Percentiles rank a stretch among this genome's conserved stretches.
These are phyloP conservation scores for Apistogramma diplotaenia DNA, from an alignment of 2,113 vertebrate species.

Conservation along the genomic window DNA sequence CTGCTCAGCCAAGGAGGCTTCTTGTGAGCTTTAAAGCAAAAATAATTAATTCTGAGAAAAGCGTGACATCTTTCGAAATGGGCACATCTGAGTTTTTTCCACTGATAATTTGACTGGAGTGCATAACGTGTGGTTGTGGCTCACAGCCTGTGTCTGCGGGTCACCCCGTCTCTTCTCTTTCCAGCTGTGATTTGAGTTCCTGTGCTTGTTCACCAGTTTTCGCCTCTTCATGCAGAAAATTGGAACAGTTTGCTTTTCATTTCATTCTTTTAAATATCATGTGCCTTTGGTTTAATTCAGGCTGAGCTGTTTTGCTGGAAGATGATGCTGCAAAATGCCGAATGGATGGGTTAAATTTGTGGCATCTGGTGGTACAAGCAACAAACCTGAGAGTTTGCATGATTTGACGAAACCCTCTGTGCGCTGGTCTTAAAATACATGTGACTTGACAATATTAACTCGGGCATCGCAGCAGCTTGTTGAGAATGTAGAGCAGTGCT, in stretches of 20 bases:
- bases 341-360: background rate
- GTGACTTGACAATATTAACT: background rate
- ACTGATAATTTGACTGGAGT: background rate
- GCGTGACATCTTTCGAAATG: background rate
- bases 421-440: background rate
- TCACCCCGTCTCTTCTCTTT: background rate
- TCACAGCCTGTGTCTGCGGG: background rate
- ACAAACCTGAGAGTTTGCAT: background rate
- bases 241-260: background rate
- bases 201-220: constrained; percentile 13
- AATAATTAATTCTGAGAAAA: constrained; percentile 7
- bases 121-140: background rate
- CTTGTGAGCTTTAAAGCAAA: constrained; percentile 5
- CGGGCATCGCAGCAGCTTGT: background rate
- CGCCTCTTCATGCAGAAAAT: background rate
- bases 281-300: background rate
- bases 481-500: background rate
- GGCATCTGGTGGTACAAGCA: background rate
- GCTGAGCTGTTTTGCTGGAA: background rate
- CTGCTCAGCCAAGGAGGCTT: background rate
- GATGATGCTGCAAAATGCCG: background rate
- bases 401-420: background rate
- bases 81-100: background rate
- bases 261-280: background rate
- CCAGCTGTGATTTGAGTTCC: background rate